Evolutionary conservation across 2,797 vertebrate species (phyloP).

Genomic region (Tenualosa ilisha): DNA sequence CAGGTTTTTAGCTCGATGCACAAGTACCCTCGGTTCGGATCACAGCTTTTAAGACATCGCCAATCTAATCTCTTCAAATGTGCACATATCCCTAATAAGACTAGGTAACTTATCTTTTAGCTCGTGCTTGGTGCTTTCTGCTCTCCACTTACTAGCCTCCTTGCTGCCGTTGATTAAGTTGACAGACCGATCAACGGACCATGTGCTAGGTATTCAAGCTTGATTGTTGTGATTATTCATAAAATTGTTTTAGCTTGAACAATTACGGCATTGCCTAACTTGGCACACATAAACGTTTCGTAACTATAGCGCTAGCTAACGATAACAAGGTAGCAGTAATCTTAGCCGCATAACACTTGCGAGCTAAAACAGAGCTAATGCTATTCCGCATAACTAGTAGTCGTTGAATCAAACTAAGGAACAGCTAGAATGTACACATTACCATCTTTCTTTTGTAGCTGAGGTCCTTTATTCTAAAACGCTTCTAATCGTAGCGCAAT

Average conservation of each 20-base stretch:
- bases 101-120: not conserved
- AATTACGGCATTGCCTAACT: not conserved
- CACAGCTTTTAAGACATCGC: not conserved
- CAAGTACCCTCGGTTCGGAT: too few species aligned
- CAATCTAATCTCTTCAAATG: too few species aligned
- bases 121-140: not conserved
- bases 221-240: not conserved
- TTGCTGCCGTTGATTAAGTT: not conserved
- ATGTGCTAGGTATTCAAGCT: not conserved
- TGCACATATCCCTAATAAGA: not conserved
- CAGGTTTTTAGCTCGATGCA: not conserved
- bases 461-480: slow-evolving; percentile 44
- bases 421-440: not conserved
- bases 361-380: not conserved
- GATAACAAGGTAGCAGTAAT: not conserved
- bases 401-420: not conserved
- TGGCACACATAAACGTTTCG: not conserved
- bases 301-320: not conserved
- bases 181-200: not conserved
- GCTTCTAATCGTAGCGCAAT: slow-evolving; percentile 56
- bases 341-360: not conserved
- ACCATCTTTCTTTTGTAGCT: slow-evolving; percentile 64
- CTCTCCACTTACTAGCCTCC: not conserved
- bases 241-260: not conserved
- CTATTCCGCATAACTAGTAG: not conserved